Base-by-base conservation (phyloP, 2,888 invertebrate species). In the Autographa gamma region DNA sequence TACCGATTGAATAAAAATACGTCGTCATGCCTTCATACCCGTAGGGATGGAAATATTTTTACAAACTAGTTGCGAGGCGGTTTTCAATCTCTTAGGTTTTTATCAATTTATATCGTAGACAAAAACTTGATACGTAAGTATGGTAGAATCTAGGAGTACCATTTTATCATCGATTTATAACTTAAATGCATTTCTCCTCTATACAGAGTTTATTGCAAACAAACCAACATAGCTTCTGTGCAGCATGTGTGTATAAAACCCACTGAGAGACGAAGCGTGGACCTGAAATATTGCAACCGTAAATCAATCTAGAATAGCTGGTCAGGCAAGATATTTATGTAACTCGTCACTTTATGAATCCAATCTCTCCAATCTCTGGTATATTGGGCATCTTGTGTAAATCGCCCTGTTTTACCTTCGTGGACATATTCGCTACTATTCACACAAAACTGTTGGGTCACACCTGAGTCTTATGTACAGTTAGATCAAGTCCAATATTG, bases 1-100 rank as follows among this genome's bases (percentile, higher is more conserved):
- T 48, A n/a, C n/a, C 48, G 48, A 48, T 48, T 48, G 48, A 48
- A 48, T 48, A 48, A 48, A 48, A 48, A 48, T 48, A n/a, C n/a
- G 48, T 48, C n/a, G n/a, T 48, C 48, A 48, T n/a, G 48, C n/a
- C 48, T n/a, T 8, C n/a, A n/a, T n/a, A 48, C 48, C 43, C 16
- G 14, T 16, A 43, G 48, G 48, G 16, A 48, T n/a, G n/a, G 2
- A 6, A n/a, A 6, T n/a, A 8, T 48, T n/a, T 48, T 48, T 48
- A 48, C 48, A 16, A 43, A 48, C 48, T n/a, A 43, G 43, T 43
- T 16, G 5, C 43, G 2, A 2, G 38, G 38, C 11, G 38, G 38
- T 38, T 38, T 38, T 38, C 11, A 38, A 38, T 11, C 38, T 38
- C 9, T 38, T 11, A 38, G 9, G 38, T 38, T 11, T 9, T 11